Percentiles rank a stretch among this genome's conserved stretches.
Evolutionary conservation across 2,113 vertebrate genomes (phyloP).

Genomic region (Gallinago paraguaiae): DNA sequence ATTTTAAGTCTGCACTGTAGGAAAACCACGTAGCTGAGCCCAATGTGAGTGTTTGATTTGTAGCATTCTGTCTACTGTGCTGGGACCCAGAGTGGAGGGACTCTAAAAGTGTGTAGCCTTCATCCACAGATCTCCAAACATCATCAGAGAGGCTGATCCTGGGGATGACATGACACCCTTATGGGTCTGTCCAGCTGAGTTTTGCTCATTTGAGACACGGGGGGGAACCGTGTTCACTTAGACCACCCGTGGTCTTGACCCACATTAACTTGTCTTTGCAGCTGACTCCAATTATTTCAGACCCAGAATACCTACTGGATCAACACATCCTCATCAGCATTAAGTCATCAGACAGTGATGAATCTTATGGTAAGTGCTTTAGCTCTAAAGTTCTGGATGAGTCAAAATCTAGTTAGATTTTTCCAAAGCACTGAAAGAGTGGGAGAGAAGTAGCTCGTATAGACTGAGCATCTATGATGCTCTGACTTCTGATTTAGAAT

Average conservation of each 20-base stretch:
- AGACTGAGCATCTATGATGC: not conserved
- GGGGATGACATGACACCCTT: not conserved
- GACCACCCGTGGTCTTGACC: not conserved
- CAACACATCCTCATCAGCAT: conserved; percentile 96
- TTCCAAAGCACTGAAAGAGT: not conserved
- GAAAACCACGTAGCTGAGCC: not conserved
- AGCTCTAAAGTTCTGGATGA: conserved; percentile 13
- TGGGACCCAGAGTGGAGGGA: not conserved
- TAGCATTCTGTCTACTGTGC: not conserved
- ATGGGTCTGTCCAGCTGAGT: not conserved
- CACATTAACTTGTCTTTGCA: conserved; percentile 61
- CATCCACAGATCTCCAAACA: not conserved
- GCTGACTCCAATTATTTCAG: conserved; percentile 96
- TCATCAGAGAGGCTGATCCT: not conserved
- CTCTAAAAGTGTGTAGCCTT: not conserved
- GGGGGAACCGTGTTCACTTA: not conserved
- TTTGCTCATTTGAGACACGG: not conserved
- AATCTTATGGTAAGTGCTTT: conserved; percentile 88
- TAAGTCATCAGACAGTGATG: conserved; percentile 93
- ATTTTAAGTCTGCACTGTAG: not conserved
- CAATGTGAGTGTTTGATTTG: not conserved
- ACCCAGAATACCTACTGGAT: conserved; percentile 94
- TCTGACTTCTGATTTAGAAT: conserved; percentile 8
- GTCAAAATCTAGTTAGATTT: conserved; percentile 35
- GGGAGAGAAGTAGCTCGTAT: not conserved